Percentiles rank a stretch among this genome's conserved stretches.
Conservation (phyloP, 2,888 invertebrate species). For the Xylocampa areola region DNA sequence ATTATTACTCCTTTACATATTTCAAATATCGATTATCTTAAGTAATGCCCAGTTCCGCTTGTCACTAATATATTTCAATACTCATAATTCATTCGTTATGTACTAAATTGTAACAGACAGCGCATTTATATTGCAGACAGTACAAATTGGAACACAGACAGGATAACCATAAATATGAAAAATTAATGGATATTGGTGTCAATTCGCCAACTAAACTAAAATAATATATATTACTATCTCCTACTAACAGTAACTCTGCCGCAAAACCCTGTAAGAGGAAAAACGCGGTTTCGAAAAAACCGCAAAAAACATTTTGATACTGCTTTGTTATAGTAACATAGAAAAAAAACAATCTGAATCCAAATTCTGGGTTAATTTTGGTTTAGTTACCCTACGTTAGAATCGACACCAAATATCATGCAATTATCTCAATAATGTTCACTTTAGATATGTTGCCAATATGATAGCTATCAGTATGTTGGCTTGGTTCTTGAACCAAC, state of each 20-base stretch:
- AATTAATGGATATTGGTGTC: slow-evolving; percentile 11
- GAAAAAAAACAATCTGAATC: too few species aligned
- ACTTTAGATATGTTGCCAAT: slow-evolving; percentile 43
- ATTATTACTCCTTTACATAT: slow-evolving; percentile 15
- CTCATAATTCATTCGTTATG: slow-evolving; percentile 7
- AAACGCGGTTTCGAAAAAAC: too few species aligned
- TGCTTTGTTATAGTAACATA: too few species aligned
- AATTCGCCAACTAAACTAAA: too few species aligned
- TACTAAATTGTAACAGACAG: slow-evolving; percentile 8
- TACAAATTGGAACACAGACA: slow-evolving; percentile 15
- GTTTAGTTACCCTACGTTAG: too few species aligned
- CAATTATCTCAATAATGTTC: slow-evolving; percentile 40
- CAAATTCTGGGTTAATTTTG: too few species aligned
- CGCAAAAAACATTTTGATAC: too few species aligned
- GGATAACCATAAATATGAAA: slow-evolving; percentile 35
- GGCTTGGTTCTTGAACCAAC: slow-evolving; percentile 46
- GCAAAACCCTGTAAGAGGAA: too few species aligned
- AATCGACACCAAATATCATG: slow-evolving; percentile 28
- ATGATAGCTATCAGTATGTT: slow-evolving; percentile 42
- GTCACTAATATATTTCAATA: slow-evolving; percentile 25
- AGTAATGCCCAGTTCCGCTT: slow-evolving; percentile 23
- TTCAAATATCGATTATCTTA: slow-evolving; percentile 14
- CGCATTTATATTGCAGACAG: slow-evolving; percentile 8
- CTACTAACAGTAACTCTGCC: too few species aligned
- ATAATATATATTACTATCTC: too few species aligned